These are phyloP conservation scores for Apamea crenata DNA, from an alignment of 2,888 invertebrate species.

Conservation along the genomic window DNA sequence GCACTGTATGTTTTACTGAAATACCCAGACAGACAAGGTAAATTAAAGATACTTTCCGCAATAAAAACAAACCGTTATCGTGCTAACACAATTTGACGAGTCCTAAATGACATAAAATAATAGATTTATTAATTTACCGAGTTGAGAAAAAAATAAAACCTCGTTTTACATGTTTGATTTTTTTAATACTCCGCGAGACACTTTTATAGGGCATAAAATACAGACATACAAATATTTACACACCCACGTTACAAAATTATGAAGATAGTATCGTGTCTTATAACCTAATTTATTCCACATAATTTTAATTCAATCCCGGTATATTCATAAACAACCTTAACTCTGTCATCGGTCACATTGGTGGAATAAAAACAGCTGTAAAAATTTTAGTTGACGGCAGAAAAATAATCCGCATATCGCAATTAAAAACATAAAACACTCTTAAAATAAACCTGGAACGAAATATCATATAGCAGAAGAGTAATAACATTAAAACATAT, in stretches of 20 bases:
- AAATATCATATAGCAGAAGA: conserved; percentile 85
- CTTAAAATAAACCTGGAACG: conserved; percentile 85
- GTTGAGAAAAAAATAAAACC: conserved; percentile 56
- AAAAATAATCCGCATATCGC: conserved; percentile 86
- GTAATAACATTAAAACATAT: conserved; percentile 89
- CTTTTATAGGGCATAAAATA: conserved; percentile 70
- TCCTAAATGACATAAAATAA: conserved; percentile 66
- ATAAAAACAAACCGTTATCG: conserved; percentile 64
- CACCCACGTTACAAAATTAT: conserved; percentile 77
- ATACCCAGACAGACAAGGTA: conserved; percentile 5
- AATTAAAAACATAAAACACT: conserved; percentile 89
- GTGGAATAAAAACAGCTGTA: conserved; percentile 86
- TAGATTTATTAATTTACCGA: conserved; percentile 62
- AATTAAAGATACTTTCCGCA: conserved; percentile 11
- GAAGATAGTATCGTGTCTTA: conserved; percentile 79
- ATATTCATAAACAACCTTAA: conserved; percentile 87
- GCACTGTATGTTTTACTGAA: background rate
- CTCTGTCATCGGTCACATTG: conserved; percentile 87
- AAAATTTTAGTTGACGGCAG: conserved; percentile 84
- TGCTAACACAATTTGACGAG: conserved; percentile 63
- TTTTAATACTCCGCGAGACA: conserved; percentile 68
- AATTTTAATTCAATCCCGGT: conserved; percentile 82
- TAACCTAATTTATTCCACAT: conserved; percentile 83
- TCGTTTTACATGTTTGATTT: conserved; percentile 59
- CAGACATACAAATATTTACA: conserved; percentile 72